Conservation (phyloP, 1,140 invertebrate genomes). For the Holotrichia oblita region DNA sequence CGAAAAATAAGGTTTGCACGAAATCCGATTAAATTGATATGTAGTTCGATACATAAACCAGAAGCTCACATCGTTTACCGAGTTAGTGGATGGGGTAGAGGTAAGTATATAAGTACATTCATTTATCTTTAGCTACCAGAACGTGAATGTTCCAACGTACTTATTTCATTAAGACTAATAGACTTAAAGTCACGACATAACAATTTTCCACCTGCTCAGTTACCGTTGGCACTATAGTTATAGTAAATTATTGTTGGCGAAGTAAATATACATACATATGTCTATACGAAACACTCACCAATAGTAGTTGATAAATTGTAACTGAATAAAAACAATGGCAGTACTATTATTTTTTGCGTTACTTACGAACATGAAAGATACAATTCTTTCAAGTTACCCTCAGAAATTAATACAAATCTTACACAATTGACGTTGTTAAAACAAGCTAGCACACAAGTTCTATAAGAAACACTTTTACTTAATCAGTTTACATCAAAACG, state of each 20-base stretch:
- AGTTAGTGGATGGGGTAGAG: neutral
- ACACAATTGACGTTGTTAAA: no score
- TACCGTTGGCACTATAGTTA: neutral
- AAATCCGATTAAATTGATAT: constrained; percentile 6
- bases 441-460: no score
- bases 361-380: neutral
- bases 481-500: no score
- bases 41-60: constrained; percentile 16
- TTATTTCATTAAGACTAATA: constrained; percentile 14
- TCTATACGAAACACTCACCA: no score
- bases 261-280: neutral
- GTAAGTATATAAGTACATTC: neutral
- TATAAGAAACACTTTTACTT: no score
- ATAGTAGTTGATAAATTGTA: no score
- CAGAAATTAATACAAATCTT: no score
- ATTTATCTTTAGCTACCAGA: neutral
- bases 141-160: neutral
- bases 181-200: constrained; percentile 9
- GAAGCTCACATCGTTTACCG: neutral
- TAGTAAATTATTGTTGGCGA: neutral
- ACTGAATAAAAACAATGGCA: no score
- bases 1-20: constrained; percentile 1
- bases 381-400: neutral
- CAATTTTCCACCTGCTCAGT: constrained; percentile 19
- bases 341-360: neutral